Evolutionary conservation across 2,797 vertebrate species (phyloP).

Genomic region (Kryptopterus vitreolus): DNA sequence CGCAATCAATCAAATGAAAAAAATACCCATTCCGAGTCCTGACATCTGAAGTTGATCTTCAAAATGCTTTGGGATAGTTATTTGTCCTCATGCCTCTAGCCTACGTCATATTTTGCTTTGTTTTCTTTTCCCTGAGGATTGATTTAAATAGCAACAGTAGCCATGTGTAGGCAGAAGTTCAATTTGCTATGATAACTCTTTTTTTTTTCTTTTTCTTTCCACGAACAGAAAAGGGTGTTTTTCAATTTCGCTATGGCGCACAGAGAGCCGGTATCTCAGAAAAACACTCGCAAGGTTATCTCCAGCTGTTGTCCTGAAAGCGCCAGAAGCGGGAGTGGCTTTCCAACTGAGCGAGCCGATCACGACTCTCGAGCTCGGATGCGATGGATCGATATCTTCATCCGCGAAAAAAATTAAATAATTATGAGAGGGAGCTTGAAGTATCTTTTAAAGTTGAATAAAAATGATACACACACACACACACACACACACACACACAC

Average conservation of each 20-base stretch:
- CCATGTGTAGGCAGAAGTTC: neutral
- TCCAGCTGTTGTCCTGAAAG: conserved; percentile 23
- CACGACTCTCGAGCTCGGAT: conserved; percentile 27
- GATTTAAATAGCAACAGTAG: conserved; percentile 3
- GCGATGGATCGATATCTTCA: conserved; percentile 38
- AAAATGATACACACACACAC: too few relatives aligned
- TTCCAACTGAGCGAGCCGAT: conserved; percentile 7
- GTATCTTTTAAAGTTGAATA: conserved; percentile 23
- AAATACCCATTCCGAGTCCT: too few relatives aligned
- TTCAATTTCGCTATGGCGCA: neutral
- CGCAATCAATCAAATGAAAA: too few relatives aligned
- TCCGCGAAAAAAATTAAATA: neutral
- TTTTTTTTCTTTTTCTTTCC: neutral
- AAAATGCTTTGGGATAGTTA: neutral
- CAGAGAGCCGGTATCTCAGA: conserved; percentile 5
- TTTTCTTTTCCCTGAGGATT: neutral
- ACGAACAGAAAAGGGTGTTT: neutral
- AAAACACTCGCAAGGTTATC: conserved; percentile 41
- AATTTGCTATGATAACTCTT: neutral
- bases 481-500: too few relatives aligned
- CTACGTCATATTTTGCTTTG: too few relatives aligned
- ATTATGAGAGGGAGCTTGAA: neutral
- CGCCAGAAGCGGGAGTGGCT: conserved; percentile 34
- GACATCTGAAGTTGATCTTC: neutral
- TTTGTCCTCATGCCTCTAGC: neutral